Evolutionary conservation across 2,888 invertebrate genomes (phyloP), one percentile per base, ranked within the genome.

Genomic region (Azorinus chamasolen): DNA sequence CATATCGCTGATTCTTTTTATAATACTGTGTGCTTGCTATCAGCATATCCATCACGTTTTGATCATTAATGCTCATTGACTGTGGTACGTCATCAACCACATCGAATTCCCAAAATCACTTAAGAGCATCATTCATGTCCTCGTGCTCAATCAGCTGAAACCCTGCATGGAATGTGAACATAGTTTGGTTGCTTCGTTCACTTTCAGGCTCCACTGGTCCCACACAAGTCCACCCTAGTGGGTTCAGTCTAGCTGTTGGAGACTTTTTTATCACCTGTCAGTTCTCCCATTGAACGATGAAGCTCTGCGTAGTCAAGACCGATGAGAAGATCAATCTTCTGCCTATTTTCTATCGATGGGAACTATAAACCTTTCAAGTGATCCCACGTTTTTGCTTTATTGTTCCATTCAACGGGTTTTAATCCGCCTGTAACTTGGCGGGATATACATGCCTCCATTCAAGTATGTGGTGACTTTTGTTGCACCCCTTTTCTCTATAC

Each of bases 141-240:
- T n/a, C n/a, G n/a, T n/a, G 54, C 4, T 22, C 27, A 16, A 25
- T 54, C 18, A 14, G 12, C 2, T 39, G 10, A 10, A 2, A 14
- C 5, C 18, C 22, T 25, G 6, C 20, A 27, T 24, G 27, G 12
- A 54, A 12, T 12, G 41, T 18, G 18, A 57, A 57, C 10, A 20
- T 57, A 16, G 16, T 12, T 16, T 37, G 18, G 6, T 4, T 22
- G 24, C 16, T 10, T 16, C 14, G 51, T 22, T 22, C 16, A 22
- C 24, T 20, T n/a, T n/a, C 20, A 12, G 14, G 14, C 41, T 41
- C 41, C 8, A 46, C 25, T 10, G 43, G 25, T 2, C 69, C 69
- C 20, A 73, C 64, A 50, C 72, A 73, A n/a, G 73, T 77, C 81
- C 70, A 81, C 20, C 71, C 74, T 12, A 81, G 41, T 6, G 68